Base-by-base conservation (phyloP, 2,113 vertebrate genomes). In the Scophthalmus maximus region DNA sequence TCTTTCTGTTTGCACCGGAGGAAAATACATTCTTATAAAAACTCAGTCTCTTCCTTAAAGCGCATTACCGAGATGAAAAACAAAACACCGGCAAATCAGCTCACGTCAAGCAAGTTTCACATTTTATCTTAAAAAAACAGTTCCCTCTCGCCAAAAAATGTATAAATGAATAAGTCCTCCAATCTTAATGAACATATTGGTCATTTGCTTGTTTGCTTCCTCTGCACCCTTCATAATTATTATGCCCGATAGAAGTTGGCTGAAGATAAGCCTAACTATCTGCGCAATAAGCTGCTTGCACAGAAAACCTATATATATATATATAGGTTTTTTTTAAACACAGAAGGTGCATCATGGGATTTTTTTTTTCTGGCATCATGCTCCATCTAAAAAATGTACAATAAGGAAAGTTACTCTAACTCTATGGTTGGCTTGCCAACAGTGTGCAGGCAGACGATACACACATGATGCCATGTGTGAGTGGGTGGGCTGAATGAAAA, bases 71-170 rank as follows among this genome's bases (percentile, higher is more conserved):
- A 42, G 8, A 12, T 38, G n/a, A n/a, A n/a, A n/a, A n/a, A 32
- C 5, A 8, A 32, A 32, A 32, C 30, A n/a, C 30, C 30, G 8
- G 14, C 8, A 62, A 66, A 49, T 40, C 38, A 47, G 30, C 27
- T 52, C 11, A 34, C 36, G 59, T 61, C 2, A 61, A 27, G 44
- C 50, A 29, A 18, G 18, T 12, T 51, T 44, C 32, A 67, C 14
- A 27, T 1, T 20, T 51, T 26, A 57, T 59, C 53, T 44, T n/a
- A n/a, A n/a, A n/a, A n/a, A n/a, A n/a, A n/a, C n/a, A n/a, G n/a
- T n/a, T n/a, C n/a, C n/a, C n/a, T n/a, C n/a, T n/a, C n/a, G n/a
- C 23, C 50, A 69, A 64, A 36, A 36, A 64, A 9, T 50, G 56
- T n/a, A 27, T 56, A 67, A 56, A 3, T 6, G 0, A 59, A 42